phyloP scores from a whole-genome alignment of 2,113 vertebrate species.

The Corvus hawaiiensis region DNA sequence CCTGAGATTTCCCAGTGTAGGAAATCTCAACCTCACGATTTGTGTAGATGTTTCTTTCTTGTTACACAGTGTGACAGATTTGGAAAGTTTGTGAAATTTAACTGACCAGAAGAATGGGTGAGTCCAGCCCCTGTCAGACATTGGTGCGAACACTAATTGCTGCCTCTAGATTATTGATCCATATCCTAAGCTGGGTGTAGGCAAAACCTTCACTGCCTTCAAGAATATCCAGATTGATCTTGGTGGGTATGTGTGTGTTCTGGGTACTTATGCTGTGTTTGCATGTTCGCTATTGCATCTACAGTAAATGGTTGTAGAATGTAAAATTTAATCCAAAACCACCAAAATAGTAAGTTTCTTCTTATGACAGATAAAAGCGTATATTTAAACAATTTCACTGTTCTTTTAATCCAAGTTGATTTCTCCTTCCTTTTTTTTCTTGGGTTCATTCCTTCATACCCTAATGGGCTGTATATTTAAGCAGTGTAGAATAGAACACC shows the following conservation, averaged over 20 bases:
- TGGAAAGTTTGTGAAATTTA: neutral
- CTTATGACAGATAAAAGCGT: neutral
- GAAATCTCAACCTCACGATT: neutral
- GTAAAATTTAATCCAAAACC: neutral
- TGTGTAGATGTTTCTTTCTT: neutral
- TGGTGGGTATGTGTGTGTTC: neutral
- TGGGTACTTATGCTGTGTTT: neutral
- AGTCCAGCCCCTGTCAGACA: neutral
- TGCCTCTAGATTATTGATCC: neutral
- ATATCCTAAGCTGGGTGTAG: neutral
- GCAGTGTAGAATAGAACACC: neutral
- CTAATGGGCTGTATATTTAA: neutral
- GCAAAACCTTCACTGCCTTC: neutral
- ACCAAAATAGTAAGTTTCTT: neutral
- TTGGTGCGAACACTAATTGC: neutral
- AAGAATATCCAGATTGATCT: neutral
- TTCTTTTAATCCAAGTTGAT: neutral
- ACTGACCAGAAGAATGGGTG: neutral
- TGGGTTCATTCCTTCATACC: neutral
- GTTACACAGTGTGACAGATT: neutral
- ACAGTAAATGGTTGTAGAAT: neutral
- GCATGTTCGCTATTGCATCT: fast-evolving
- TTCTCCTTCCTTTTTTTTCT: neutral
- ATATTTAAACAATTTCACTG: neutral
- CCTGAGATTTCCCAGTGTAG: neutral